phyloP scores from a whole-genome alignment of 2,113 vertebrate species.

The Urocolius indicus region DNA sequence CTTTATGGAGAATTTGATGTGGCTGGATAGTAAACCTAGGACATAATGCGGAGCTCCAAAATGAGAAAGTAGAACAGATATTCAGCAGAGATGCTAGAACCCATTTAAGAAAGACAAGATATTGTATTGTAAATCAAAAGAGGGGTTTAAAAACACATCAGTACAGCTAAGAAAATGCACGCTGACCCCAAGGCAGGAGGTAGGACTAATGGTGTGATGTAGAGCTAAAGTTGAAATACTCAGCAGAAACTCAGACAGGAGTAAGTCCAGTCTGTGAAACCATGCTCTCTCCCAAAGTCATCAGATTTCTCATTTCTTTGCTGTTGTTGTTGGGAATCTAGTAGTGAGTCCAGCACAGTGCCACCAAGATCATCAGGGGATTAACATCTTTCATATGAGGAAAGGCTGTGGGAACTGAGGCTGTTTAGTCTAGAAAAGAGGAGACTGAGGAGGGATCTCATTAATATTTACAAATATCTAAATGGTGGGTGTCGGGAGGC shows the following conservation, averaged over 20 bases:
- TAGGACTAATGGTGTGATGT: not conserved
- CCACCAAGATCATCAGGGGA: too few species aligned
- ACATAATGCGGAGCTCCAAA: not conserved
- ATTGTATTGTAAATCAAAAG: not conserved
- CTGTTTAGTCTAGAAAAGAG: too few species aligned
- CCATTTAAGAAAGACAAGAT: not conserved
- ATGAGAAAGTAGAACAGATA: not conserved
- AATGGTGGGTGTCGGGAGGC: too few species aligned
- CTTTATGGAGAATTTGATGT: not conserved
- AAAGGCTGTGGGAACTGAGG: too few species aligned
- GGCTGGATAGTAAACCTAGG: not conserved
- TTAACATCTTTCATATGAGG: too few species aligned
- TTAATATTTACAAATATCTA: too few species aligned
- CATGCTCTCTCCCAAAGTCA: not conserved
- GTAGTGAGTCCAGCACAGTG: not conserved
- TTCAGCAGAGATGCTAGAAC: not conserved
- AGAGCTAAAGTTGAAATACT: not conserved
- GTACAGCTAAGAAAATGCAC: not conserved
- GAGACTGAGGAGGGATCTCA: too few species aligned
- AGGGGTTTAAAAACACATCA: fast-evolving
- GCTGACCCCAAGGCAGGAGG: fast-evolving
- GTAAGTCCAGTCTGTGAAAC: not conserved
- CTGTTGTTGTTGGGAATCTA: not conserved
- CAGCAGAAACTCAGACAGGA: not conserved
- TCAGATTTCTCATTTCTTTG: not conserved